These are phyloP conservation scores for Siphamia tubifer DNA, from an alignment of 2,113 vertebrate species.

Conservation along the genomic window DNA sequence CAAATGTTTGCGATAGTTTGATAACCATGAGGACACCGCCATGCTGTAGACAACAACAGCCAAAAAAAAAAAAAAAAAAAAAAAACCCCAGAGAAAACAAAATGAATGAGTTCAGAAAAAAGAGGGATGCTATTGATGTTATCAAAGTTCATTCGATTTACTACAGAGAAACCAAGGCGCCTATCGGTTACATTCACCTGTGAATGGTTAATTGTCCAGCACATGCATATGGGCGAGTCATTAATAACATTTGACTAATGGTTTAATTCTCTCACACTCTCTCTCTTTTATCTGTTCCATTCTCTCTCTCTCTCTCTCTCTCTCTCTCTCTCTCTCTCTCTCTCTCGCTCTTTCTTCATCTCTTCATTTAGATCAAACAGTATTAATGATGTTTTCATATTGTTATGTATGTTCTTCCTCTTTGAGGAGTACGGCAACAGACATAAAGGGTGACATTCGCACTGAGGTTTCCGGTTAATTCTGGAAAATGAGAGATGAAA, in stretches of 20 bases:
- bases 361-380: background rate
- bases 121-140: constrained; percentile 85
- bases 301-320: too few relatives aligned
- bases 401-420: background rate
- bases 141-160: constrained; percentile 92
- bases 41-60: constrained; percentile 73
- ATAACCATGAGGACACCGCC: constrained; percentile 89
- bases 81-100: constrained; percentile 33
- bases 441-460: background rate
- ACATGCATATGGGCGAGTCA: constrained; percentile 90
- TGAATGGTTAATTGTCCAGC: constrained; percentile 96
- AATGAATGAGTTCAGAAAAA: constrained; percentile 77
- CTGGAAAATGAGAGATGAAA: too few relatives aligned
- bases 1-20: constrained; percentile 98
- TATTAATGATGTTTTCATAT: background rate
- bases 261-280: constrained; percentile 69
- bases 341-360: background rate
- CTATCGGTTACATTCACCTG: constrained; percentile 99
- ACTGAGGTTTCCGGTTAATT: too few relatives aligned
- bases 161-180: constrained; percentile 78
- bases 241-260: constrained; percentile 96
- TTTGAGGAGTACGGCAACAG: background rate
- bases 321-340: background rate
- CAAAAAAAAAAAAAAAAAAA: constrained; percentile 12
- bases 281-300: background rate